phyloP scores from a whole-genome alignment of 2,888 invertebrate genomes.

The Monochamus alternatus region DNA sequence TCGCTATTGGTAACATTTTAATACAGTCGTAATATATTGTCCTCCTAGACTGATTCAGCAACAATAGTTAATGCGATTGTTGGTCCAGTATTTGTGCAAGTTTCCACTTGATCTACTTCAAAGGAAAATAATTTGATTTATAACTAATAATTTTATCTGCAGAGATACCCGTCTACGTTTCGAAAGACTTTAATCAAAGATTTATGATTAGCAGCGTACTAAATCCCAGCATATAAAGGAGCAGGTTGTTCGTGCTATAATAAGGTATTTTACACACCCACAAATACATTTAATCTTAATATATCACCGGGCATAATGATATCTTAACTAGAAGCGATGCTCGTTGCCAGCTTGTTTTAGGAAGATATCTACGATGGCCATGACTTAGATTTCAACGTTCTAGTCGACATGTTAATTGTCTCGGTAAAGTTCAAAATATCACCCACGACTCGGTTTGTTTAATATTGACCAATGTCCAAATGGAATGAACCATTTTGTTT shows the following conservation, averaged over 20 bases:
- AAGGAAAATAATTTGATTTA: slow-evolving; percentile 64
- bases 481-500: slow-evolving; percentile 32
- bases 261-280: slow-evolving; percentile 62
- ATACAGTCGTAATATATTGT: slow-evolving; percentile 39
- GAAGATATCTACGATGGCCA: slow-evolving; percentile 53
- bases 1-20: slow-evolving; percentile 30
- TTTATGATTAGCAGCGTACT: slow-evolving; percentile 59
- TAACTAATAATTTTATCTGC: slow-evolving; percentile 62
- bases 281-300: slow-evolving; percentile 52
- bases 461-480: slow-evolving; percentile 30
- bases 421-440: slow-evolving; percentile 60
- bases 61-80: slow-evolving; percentile 40
- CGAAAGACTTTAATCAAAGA: slow-evolving; percentile 62
- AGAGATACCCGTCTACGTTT: slow-evolving; percentile 49
- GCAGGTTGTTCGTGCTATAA: slow-evolving; percentile 64
- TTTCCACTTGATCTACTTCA: slow-evolving; percentile 59
- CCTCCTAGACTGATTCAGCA: slow-evolving; percentile 40
- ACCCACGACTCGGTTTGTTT: slow-evolving; percentile 59
- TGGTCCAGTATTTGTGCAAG: slow-evolving; percentile 48
- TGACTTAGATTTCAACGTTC: slow-evolving; percentile 59
- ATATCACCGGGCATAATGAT: slow-evolving; percentile 57
- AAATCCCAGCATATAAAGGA: slow-evolving; percentile 59
- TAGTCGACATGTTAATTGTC: slow-evolving; percentile 59
- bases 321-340: slow-evolving; percentile 57
- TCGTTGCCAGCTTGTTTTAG: slow-evolving; percentile 39